phyloP scores from a whole-genome alignment of 1,140 invertebrate genomes.

The Psix sp. region DNA sequence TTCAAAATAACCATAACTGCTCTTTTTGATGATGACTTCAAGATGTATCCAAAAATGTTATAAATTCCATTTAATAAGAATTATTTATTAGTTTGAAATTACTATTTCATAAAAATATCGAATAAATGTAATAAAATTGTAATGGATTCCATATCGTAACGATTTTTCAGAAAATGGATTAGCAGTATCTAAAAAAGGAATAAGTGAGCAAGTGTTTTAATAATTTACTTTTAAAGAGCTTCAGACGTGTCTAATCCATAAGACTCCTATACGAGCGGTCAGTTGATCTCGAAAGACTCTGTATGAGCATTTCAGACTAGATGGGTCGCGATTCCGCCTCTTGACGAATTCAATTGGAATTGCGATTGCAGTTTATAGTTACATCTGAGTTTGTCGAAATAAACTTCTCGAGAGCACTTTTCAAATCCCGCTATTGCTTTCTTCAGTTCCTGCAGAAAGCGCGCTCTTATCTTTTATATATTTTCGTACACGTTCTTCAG shows the following conservation, averaged over 20 bases:
- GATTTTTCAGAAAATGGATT: too few species aligned
- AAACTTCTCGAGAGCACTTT: constrained; percentile 62
- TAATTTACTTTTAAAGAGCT: constrained; percentile 33
- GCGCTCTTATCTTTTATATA: constrained; percentile 30
- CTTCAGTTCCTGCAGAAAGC: constrained; percentile 10
- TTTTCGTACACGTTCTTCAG: constrained; percentile 1
- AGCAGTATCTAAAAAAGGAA: too few species aligned
- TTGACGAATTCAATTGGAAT: constrained; percentile 60
- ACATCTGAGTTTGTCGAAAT: constrained; percentile 63
- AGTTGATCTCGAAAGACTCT: constrained; percentile 31
- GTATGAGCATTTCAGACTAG: constrained; percentile 23
- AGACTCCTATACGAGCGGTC: constrained; percentile 30
- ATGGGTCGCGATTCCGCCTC: constrained; percentile 41
- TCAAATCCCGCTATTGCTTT: constrained; percentile 21
- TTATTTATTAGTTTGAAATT: too few species aligned
- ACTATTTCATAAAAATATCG: too few species aligned
- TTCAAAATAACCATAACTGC: too few species aligned
- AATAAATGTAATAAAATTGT: too few species aligned
- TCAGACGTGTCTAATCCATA: constrained; percentile 35
- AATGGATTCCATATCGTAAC: too few species aligned
- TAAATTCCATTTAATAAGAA: too few species aligned
- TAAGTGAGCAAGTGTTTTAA: constrained; percentile 13
- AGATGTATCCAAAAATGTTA: too few species aligned
- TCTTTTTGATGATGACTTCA: too few species aligned
- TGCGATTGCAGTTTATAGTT: constrained; percentile 61